Conservation (phyloP, 1,140 invertebrate genomes). For the Physella acuta region DNA sequence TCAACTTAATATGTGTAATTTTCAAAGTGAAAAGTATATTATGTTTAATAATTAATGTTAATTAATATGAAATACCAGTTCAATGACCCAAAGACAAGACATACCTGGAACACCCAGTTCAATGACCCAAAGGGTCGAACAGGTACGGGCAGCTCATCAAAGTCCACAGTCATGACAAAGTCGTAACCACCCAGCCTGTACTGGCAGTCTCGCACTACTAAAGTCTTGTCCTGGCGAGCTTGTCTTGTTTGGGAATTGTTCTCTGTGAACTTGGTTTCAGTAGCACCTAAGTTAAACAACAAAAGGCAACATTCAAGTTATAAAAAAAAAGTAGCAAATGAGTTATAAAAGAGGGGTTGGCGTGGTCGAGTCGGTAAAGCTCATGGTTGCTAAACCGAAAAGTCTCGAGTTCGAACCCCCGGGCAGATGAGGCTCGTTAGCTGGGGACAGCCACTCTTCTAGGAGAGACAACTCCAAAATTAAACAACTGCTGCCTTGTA, state of each 20-base stretch:
- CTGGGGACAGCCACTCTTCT: too few relatives aligned
- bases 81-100: too few relatives aligned
- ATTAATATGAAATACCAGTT: too few relatives aligned
- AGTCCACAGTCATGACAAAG: slow-evolving; percentile 26
- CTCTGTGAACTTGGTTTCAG: background rate
- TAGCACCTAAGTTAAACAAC: background rate
- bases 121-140: slow-evolving; percentile 12
- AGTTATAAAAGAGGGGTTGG: background rate
- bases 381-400: too few relatives aligned
- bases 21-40: too few relatives aligned
- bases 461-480: too few relatives aligned
- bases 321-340: background rate
- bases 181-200: slow-evolving; percentile 23
- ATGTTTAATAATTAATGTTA: too few relatives aligned
- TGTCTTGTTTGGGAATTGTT: slow-evolving; percentile 13
- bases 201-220: slow-evolving; percentile 19
- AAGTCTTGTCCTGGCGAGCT: slow-evolving; percentile 18
- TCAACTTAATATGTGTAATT: too few relatives aligned
- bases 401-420: too few relatives aligned
- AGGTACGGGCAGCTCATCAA: slow-evolving; percentile 25
- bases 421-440: too few relatives aligned
- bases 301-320: background rate
- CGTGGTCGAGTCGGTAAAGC: too few relatives aligned
- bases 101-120: slow-evolving; percentile 13
- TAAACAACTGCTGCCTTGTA: too few relatives aligned